These are phyloP conservation scores for Euura lappo DNA, from an alignment of 1,140 invertebrate species.

Conservation along the genomic window DNA sequence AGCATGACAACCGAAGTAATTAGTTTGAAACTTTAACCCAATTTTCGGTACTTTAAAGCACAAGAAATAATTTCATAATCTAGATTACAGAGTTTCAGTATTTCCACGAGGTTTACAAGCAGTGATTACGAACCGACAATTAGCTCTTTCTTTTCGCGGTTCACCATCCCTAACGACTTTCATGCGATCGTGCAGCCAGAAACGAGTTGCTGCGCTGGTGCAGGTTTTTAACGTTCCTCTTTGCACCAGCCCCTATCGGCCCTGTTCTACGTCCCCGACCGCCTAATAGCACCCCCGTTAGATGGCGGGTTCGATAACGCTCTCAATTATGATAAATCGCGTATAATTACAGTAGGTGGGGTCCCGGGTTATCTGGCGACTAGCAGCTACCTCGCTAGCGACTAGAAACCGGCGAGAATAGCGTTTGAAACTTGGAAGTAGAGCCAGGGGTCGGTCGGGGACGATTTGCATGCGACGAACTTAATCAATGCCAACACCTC, in stretches of 20 bases:
- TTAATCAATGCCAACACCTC: constrained; percentile 50
- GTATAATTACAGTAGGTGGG: constrained; percentile 38
- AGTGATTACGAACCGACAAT: no score
- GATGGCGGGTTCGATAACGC: constrained; percentile 36
- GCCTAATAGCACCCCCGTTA: constrained; percentile 11
- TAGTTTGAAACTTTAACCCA: no score
- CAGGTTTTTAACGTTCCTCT: background rate
- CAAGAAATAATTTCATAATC: no score
- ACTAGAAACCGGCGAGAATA: background rate
- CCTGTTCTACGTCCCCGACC: background rate
- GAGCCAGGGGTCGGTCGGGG: constrained; percentile 18
- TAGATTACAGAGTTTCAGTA: no score
- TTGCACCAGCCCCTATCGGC: background rate
- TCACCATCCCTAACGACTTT: constrained; percentile 33
- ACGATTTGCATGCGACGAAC: constrained; percentile 51
- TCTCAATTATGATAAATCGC: constrained; percentile 48
- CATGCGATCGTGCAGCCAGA: background rate
- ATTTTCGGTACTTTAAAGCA: no score
- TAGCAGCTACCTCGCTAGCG: background rate
- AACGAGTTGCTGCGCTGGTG: background rate
- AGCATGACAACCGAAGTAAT: no score
- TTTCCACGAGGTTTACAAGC: constrained; percentile 13
- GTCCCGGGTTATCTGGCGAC: constrained; percentile 22
- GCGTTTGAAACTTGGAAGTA: no score
- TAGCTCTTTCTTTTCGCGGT: constrained; percentile 35